Evolutionary conservation across 1,140 invertebrate species (phyloP).

Genomic region (Aricia agestis): DNA sequence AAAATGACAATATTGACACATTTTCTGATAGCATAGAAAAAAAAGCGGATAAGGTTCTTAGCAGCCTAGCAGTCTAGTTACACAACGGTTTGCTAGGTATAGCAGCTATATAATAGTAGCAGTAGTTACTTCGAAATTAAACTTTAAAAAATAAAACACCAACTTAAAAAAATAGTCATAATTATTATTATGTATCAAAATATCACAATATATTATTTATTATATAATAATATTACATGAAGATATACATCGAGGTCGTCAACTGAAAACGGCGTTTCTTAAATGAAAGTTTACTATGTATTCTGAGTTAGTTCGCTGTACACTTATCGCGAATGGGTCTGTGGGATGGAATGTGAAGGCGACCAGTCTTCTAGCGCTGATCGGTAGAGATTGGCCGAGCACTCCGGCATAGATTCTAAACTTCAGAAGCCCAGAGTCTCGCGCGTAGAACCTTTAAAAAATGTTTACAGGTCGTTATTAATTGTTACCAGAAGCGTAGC

Average conservation of each 20-base stretch:
- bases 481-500: too few relatives aligned
- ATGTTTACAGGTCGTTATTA: neutral
- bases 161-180: conserved; percentile 6
- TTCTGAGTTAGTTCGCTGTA: conserved; percentile 95
- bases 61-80: too few relatives aligned
- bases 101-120: too few relatives aligned
- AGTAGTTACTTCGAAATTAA: too few relatives aligned
- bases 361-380: conserved; percentile 86
- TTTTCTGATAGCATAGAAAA: too few relatives aligned
- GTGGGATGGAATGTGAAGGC: conserved; percentile 98
- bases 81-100: too few relatives aligned
- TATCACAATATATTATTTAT: conserved; percentile 8
- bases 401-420: conserved; percentile 92
- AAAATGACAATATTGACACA: too few relatives aligned
- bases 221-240: neutral
- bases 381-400: conserved; percentile 72
- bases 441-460: conserved; percentile 87
- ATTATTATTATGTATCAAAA: conserved; percentile 11
- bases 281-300: conserved; percentile 98
- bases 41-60: too few relatives aligned
- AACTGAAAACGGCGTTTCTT: conserved; percentile 72
- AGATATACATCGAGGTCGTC: conserved; percentile 26
- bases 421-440: conserved; percentile 92
- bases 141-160: neutral
- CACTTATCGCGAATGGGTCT: conserved; percentile 97